Percentiles rank a stretch among this genome's conserved stretches.
These are phyloP conservation scores for Xiphophorus hellerii DNA, from an alignment of 2,113 vertebrate genomes.

Conservation along the genomic window DNA sequence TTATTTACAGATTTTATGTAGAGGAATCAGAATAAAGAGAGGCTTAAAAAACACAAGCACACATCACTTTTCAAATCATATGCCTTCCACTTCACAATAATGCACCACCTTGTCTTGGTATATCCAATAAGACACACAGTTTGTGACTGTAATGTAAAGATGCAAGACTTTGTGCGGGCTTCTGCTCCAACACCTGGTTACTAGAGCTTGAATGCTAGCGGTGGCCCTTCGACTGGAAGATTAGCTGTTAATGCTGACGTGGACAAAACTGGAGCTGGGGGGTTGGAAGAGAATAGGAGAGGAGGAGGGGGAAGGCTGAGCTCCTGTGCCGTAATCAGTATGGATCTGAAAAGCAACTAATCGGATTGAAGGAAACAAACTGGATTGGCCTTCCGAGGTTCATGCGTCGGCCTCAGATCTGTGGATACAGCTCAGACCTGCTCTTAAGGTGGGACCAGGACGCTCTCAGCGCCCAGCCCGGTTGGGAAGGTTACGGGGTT, in stretches of 20 bases:
- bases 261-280: slow-evolving; percentile 53
- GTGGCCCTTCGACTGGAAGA: slow-evolving; percentile 60
- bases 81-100: too few relatives aligned
- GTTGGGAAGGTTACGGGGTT: slow-evolving; percentile 38
- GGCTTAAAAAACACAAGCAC: too few relatives aligned
- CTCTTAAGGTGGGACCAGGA: slow-evolving; percentile 45
- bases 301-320: slow-evolving; percentile 34
- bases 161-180: slow-evolving; percentile 1
- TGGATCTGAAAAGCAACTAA: slow-evolving; percentile 81
- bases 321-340: slow-evolving; percentile 76
- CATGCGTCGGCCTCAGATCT: slow-evolving; percentile 50
- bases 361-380: slow-evolving; percentile 81
- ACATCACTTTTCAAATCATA: neutral
- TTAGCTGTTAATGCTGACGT: slow-evolving; percentile 77
- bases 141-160: too few relatives aligned
- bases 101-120: too few relatives aligned
- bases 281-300: slow-evolving; percentile 29
- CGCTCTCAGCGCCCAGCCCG: slow-evolving; percentile 19
- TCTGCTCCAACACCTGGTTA: slow-evolving; percentile 55
- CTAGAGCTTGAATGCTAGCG: slow-evolving; percentile 40
- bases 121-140: too few relatives aligned
- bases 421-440: slow-evolving; percentile 54
- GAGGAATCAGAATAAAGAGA: neutral
- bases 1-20: neutral
- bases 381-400: slow-evolving; percentile 73